Conservation (phyloP, 2,113 vertebrate genomes). For the Pipa parva region DNA sequence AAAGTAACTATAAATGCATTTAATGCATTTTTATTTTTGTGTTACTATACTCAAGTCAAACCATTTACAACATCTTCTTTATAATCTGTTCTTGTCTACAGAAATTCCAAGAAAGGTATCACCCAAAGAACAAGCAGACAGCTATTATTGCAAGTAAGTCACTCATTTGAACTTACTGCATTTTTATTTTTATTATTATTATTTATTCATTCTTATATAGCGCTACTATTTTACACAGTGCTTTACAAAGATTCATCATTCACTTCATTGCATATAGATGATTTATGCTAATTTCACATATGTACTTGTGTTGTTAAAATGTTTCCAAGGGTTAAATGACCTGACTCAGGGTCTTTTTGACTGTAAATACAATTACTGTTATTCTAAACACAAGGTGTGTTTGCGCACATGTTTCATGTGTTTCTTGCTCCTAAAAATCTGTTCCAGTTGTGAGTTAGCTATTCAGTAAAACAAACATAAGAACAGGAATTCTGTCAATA, state of each 20-base stretch:
- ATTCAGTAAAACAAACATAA: neutral
- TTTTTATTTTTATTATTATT: too few relatives aligned
- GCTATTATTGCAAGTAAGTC: constrained; percentile 84
- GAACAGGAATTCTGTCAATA: neutral
- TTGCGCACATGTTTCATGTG: neutral
- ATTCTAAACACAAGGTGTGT: neutral
- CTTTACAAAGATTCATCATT: too few relatives aligned
- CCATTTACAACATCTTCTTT: too few relatives aligned
- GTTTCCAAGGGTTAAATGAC: neutral
- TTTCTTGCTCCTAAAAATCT: neutral
- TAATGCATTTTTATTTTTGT: neutral
- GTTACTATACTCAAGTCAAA: too few relatives aligned
- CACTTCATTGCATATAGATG: too few relatives aligned
- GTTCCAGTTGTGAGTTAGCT: neutral
- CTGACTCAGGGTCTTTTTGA: neutral
- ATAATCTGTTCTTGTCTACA: too few relatives aligned
- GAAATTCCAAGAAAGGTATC: constrained; percentile 81
- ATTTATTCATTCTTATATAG: too few relatives aligned
- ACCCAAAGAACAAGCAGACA: constrained; percentile 71
- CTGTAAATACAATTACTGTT: neutral
- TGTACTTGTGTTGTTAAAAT: too few relatives aligned
- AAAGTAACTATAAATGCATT: neutral
- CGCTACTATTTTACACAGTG: too few relatives aligned
- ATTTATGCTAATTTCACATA: too few relatives aligned
- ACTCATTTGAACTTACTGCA: too few relatives aligned